Conservation (phyloP, 2,113 vertebrate species). For the Antidorcas marsupialis region DNA sequence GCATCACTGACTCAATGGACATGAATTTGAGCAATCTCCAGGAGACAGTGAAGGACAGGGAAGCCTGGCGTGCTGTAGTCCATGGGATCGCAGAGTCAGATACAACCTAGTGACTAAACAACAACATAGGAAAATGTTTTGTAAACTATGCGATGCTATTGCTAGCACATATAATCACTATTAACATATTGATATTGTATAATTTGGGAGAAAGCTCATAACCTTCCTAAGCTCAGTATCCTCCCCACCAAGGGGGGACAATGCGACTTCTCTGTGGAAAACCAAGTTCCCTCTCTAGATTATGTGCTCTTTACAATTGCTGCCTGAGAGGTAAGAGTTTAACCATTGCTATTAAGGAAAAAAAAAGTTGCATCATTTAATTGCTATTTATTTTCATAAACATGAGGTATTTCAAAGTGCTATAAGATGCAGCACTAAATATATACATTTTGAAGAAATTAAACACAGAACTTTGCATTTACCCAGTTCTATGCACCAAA, state of each 20-base stretch:
- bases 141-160: background rate
- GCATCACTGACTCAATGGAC: background rate
- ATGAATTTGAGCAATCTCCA: background rate
- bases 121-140: background rate
- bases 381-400: slow-evolving; percentile 99
- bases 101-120: background rate
- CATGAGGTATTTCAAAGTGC: slow-evolving; percentile 99
- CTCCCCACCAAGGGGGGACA: background rate
- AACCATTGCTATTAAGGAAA: background rate
- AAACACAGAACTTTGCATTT: slow-evolving; percentile 93
- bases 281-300: no score
- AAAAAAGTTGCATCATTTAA: slow-evolving; percentile 76
- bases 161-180: background rate
- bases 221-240: background rate
- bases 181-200: background rate
- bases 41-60: background rate
- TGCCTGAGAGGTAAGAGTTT: background rate
- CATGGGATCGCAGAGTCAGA: background rate
- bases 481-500: slow-evolving; percentile 99
- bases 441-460: slow-evolving; percentile 92
- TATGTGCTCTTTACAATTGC: accelerated
- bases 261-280: background rate
- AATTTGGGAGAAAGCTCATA: background rate
- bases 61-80: background rate
- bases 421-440: slow-evolving; percentile 99